A percentile compares a stretch with the other conserved stretches of the same genome.
phyloP scores from a whole-genome alignment of 2,113 vertebrate genomes.

The Anarrhichthys ocellatus region DNA sequence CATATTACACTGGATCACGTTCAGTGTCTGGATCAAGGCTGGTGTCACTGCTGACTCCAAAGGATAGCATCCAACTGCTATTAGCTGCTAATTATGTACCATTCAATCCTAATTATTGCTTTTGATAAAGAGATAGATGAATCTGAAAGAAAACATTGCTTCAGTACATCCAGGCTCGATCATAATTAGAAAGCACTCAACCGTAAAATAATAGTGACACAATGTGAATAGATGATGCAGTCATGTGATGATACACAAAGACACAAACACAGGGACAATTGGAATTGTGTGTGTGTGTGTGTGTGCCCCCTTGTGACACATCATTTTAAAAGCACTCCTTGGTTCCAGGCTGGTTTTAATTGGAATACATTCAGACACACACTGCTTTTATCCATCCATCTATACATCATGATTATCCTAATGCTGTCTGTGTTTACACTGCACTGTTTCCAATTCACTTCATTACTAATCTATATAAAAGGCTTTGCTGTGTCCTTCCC shows the following conservation, averaged over 20 bases:
- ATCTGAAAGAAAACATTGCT: slow-evolving; percentile 17
- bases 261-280: slow-evolving; percentile 41
- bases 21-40: slow-evolving; percentile 7
- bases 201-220: slow-evolving; percentile 45
- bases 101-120: slow-evolving; percentile 36
- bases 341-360: slow-evolving; percentile 51
- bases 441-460: neutral
- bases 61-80: slow-evolving; percentile 9
- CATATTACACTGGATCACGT: neutral
- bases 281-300: slow-evolving; percentile 13
- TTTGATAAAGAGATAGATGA: slow-evolving; percentile 29
- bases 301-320: slow-evolving; percentile 21
- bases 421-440: neutral
- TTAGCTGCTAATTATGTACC: slow-evolving; percentile 32
- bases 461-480: neutral
- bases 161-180: slow-evolving; percentile 4
- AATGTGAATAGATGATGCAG: slow-evolving; percentile 21
- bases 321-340: slow-evolving; percentile 50
- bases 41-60: neutral
- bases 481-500: neutral
- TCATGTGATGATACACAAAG: slow-evolving; percentile 10
- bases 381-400: neutral
- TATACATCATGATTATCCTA: neutral
- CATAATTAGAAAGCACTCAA: slow-evolving; percentile 59
- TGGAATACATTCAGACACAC: slow-evolving; percentile 35